Percentiles rank a stretch among this genome's conserved stretches.
Evolutionary conservation across 2,113 vertebrate species (phyloP).

Genomic region (Vimba vimba): DNA sequence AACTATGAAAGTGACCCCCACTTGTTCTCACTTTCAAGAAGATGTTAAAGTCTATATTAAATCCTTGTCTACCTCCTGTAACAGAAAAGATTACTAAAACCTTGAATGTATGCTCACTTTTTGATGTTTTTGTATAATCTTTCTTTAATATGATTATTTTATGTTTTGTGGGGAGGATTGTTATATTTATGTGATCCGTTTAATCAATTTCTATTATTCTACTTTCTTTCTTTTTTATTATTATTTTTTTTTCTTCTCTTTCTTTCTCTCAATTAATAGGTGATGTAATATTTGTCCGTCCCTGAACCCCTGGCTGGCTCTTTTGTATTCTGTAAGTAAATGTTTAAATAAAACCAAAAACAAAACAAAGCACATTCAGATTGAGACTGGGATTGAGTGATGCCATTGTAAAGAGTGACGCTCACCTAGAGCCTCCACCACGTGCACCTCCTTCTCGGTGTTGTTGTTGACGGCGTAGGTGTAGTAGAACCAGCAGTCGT

Average conservation of each 20-base stretch:
- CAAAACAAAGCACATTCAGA: background rate
- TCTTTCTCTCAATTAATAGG: no score
- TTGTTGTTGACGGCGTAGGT: constrained; percentile 87
- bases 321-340: no score
- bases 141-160: background rate
- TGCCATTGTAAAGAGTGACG: no score
- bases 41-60: background rate
- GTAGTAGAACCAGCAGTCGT: constrained; percentile 99
- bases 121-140: background rate
- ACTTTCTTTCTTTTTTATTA: no score
- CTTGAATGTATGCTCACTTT: background rate
- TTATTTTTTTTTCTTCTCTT: no score
- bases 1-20: background rate
- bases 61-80: background rate
- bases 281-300: no score
- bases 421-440: constrained; percentile 87
- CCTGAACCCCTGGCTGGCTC: no score
- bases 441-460: constrained; percentile 80
- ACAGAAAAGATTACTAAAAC: background rate
- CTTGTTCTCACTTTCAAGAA: no score
- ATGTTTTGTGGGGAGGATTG: no score
- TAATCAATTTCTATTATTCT: no score
- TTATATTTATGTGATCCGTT: no score
- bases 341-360: no score
- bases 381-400: background rate